Evolutionary conservation across 2,888 invertebrate species (phyloP).

Genomic region (Euzetes globulus): DNA sequence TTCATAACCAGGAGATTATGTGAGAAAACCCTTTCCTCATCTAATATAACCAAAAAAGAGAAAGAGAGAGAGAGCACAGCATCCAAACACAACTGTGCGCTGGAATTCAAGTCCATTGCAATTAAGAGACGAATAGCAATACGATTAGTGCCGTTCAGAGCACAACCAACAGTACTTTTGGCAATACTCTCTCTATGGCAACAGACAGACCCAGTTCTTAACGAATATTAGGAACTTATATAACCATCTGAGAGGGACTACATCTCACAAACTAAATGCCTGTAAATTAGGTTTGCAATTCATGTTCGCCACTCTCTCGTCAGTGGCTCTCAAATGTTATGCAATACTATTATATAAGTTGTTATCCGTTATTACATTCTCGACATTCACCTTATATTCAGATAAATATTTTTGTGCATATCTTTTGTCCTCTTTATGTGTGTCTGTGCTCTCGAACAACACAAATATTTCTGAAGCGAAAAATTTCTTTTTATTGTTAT

Average conservation of each 20-base stretch:
- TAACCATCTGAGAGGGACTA: neutral
- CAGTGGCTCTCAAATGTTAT: neutral
- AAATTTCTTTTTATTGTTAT: no score
- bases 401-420: constrained; percentile 1
- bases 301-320: neutral
- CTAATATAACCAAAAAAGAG: neutral
- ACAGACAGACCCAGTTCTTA: neutral
- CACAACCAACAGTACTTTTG: neutral
- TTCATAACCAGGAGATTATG: constrained; percentile 28
- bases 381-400: constrained; percentile 18
- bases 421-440: neutral
- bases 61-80: neutral
- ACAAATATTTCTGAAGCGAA: neutral
- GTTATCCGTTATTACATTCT: constrained; percentile 18
- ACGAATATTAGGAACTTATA: constrained; percentile 12
- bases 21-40: constrained; percentile 26
- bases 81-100: neutral
- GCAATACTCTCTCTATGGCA: neutral
- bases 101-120: constrained; percentile 16
- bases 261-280: constrained; percentile 12
- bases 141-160: neutral
- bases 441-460: neutral
- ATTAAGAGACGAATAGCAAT: constrained; percentile 10
- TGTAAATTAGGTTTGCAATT: constrained; percentile 19
- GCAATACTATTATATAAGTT: neutral